Base-by-base conservation (phyloP, 1,140 invertebrate genomes). In the Aphelenchoides fujianensis region DNA sequence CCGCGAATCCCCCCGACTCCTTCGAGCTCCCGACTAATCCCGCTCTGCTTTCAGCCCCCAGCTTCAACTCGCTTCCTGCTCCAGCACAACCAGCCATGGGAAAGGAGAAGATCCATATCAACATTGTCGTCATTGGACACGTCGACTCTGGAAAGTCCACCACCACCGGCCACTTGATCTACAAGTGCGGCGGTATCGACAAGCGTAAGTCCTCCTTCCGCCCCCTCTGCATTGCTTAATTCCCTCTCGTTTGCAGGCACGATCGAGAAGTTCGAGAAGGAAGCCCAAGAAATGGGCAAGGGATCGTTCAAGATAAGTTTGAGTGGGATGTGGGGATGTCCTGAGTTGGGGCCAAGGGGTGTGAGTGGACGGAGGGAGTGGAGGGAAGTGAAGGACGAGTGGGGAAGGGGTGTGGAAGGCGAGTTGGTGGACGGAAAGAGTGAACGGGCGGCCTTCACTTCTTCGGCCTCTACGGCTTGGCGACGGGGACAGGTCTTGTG, bases 141-240 rank as follows among this genome's bases (percentile, higher is more conserved):
- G 94, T 96, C 84, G 94, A 96, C 88, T 95, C 92, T 72, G 95
- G 95, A 85, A 95, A 93, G n/a, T 95, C 93, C 36, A 93, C 92
- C 71, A 95, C 93, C 77, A 84, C 83, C 54, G 93, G 93, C 75
- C 93, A 95, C 85, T 88, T 95, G 82, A 95, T 95, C 87, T 96
- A 95, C 90, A 95, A 96, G 89, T 96, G 93, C 82, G 93, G 93
- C 85, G 94, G 94, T 86, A 96, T 95, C 79, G 93, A 95, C 88
- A 94, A 95, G 85, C 89, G 93, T 88, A n/a, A n/a, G n/a, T n/a
- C n/a, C n/a, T n/a, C n/a, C n/a, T n/a, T n/a, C n/a, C n/a, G n/a
- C n/a, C n/a, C n/a, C n/a, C n/a, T n/a, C n/a, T n/a, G n/a, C n/a
- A n/a, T n/a, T n/a, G n/a, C n/a, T n/a, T n/a, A n/a, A n/a, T n/a